Evolutionary conservation across 37 sponge, comb jelly and placozoan genomes (phyloP), one percentile per base, ranked within the genome.

Genomic region (Spongilla lacustris): DNA sequence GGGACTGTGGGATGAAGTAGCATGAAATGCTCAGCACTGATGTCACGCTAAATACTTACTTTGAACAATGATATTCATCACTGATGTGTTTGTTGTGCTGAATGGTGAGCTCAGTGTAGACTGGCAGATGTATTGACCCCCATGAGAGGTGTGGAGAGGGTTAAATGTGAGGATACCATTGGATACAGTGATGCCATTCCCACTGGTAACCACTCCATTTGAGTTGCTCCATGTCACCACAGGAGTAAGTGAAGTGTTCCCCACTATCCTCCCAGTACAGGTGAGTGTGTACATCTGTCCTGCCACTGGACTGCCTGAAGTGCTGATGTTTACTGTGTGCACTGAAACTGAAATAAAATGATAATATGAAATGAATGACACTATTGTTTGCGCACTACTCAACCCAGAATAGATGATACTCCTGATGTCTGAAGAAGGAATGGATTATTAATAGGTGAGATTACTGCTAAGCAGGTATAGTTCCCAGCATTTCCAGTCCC

Each of bases 261-360:
- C 34, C 24, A 24, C 34, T 9, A 74, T 21, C 8, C 3, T 30
- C 12, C 32, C 80, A 17, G 28, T 69, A 71, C 86, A 86, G 72
- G 67, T 86, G 50, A 86, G 80, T 66, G n/a, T 86, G 86, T 71
- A 84, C 41, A 28, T 49, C 50, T 49, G 28, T 37, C 85, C 85
- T 49, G 85, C 85, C 37, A 76, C 30, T 67, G 67, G 41, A 37
- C 27, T 25, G 24, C 77, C 76, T 76, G 76, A 67, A 10, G 21
- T 67, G 6, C n/a, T 76, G 77, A 84, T 76, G 69, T 58, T 17
- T 58, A 58, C 21, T 58, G 19, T 58, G 58, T 58, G 58, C 19
- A 58, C 58, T 58, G 58, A 58, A 58, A 58, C 58, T 58, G 58
- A 58, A 58, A 58, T 17, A 58, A 19, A 58, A 58, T 58, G 12